Conservation (phyloP, 1,140 invertebrate genomes). For the Drosophila nannoptera region DNA sequence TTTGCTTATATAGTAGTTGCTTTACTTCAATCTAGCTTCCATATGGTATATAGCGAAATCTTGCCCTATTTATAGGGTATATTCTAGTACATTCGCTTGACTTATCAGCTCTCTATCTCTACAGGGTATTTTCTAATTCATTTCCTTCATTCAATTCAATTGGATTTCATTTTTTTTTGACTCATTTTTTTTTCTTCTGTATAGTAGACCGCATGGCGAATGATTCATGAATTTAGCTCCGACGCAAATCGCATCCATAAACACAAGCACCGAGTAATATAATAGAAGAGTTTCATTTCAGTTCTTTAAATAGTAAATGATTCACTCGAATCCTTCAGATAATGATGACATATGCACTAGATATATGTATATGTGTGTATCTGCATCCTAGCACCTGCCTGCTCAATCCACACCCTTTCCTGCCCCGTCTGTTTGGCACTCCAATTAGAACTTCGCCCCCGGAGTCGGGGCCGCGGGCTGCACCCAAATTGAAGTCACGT, state of each 20-base stretch:
- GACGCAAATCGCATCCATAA: slow-evolving; percentile 8
- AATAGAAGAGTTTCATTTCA: not conserved
- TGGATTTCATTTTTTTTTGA: not conserved
- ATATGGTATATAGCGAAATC: too few relatives aligned
- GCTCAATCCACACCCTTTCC: slow-evolving; percentile 38
- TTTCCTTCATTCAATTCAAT: not conserved
- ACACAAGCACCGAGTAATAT: slow-evolving; percentile 22
- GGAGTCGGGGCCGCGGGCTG: slow-evolving; percentile 24
- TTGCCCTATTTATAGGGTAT: not conserved
- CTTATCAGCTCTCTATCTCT: too few relatives aligned
- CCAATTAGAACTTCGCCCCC: slow-evolving; percentile 52
- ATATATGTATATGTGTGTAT: slow-evolving; percentile 6
- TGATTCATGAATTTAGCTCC: slow-evolving; percentile 29
- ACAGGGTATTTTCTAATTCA: slow-evolving; percentile 1
- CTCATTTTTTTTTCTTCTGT: slow-evolving; percentile 17
- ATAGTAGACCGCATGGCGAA: not conserved
- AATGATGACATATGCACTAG: too few relatives aligned
- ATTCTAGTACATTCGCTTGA: too few relatives aligned
- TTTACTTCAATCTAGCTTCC: too few relatives aligned
- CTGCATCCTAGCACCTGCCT: slow-evolving; percentile 14
- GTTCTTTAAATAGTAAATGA: too few relatives aligned
- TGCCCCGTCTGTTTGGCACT: slow-evolving; percentile 57
- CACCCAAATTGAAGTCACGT: slow-evolving; percentile 73
- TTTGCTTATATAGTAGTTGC: too few relatives aligned
- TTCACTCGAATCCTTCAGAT: too few relatives aligned